phyloP scores from a whole-genome alignment of 1,140 invertebrate species.

The Probaryconus sp. region DNA sequence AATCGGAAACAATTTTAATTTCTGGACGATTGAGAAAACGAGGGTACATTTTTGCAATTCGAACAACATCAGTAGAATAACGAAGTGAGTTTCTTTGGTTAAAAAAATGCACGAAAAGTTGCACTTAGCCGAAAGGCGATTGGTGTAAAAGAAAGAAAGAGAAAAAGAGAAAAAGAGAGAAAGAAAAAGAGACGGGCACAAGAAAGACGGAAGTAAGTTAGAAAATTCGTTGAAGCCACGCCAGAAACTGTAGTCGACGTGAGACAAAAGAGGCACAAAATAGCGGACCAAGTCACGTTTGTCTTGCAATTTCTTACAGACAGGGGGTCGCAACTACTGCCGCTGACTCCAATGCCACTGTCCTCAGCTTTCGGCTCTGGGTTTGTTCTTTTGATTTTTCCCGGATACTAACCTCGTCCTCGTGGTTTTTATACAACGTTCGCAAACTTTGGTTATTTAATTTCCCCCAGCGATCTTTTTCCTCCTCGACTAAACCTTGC shows the following conservation, averaged over 20 bases:
- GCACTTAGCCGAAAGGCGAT: not conserved
- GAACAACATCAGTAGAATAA: conserved; percentile 18
- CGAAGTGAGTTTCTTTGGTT: conserved; percentile 1
- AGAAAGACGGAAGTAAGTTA: conserved; percentile 51
- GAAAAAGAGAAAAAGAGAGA: not conserved
- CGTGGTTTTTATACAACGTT: conserved; percentile 31
- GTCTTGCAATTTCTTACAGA: conserved; percentile 59
- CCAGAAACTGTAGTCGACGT: conserved; percentile 25
- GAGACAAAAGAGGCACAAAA: conserved; percentile 55
- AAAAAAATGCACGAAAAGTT: not conserved
- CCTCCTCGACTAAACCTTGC: conserved; percentile 10
- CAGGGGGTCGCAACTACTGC: conserved; percentile 31
- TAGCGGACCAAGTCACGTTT: conserved; percentile 59
- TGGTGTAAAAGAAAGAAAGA: not conserved
- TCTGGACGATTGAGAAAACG: too few relatives aligned
- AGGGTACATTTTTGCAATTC: too few relatives aligned
- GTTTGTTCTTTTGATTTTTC: conserved; percentile 63
- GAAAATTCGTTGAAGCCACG: conserved; percentile 42
- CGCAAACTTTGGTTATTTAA: conserved; percentile 64
- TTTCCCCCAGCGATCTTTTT: conserved; percentile 40
- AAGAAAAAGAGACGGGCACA: not conserved
- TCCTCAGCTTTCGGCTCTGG: conserved; percentile 7
- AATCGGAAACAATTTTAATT: too few relatives aligned
- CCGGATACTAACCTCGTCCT: conserved; percentile 1
- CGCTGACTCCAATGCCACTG: conserved; percentile 3